phyloP scores from a whole-genome alignment of 2,888 invertebrate genomes.

The Pyrrhia umbra region DNA sequence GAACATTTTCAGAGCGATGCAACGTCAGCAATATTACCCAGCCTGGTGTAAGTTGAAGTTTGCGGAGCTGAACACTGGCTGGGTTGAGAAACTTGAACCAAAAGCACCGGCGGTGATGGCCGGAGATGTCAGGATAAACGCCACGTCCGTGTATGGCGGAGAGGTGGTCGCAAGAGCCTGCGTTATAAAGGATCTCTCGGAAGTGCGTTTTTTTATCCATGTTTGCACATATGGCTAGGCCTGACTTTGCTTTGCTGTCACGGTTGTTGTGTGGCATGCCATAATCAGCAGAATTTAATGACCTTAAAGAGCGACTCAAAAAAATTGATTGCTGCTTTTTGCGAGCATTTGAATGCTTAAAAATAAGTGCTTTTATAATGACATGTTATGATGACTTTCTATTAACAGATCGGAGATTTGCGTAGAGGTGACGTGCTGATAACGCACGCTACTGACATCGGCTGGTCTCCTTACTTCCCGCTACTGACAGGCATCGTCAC shows the following conservation, averaged over 20 bases:
- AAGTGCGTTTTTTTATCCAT: no score
- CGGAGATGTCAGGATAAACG: slow-evolving; percentile 82
- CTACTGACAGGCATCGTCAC: slow-evolving; percentile 94
- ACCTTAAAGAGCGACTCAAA: no score
- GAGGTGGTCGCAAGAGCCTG: slow-evolving; percentile 92
- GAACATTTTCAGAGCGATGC: slow-evolving; percentile 90
- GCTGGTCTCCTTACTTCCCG: slow-evolving; percentile 96
- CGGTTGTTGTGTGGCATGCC: no score
- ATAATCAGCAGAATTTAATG: no score
- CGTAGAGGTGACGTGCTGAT: slow-evolving; percentile 93
- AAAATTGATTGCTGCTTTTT: no score
- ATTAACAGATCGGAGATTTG: slow-evolving; percentile 81
- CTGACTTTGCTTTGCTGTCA: no score
- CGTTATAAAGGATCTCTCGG: slow-evolving; percentile 92
- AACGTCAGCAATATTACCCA: slow-evolving; percentile 91
- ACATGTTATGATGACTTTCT: no score
- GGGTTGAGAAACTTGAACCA: slow-evolving; percentile 75
- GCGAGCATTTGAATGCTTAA: no score
- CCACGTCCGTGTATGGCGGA: slow-evolving; percentile 94
- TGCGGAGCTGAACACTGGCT: slow-evolving; percentile 90
- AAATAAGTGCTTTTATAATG: no score
- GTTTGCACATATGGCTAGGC: no score
- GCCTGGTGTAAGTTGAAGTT: slow-evolving; percentile 91
- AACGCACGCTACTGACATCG: slow-evolving; percentile 94
- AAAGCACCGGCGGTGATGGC: slow-evolving; percentile 64